These are phyloP conservation scores for Drosophila limbata DNA, from an alignment of 2,888 invertebrate species.

Conservation along the genomic window DNA sequence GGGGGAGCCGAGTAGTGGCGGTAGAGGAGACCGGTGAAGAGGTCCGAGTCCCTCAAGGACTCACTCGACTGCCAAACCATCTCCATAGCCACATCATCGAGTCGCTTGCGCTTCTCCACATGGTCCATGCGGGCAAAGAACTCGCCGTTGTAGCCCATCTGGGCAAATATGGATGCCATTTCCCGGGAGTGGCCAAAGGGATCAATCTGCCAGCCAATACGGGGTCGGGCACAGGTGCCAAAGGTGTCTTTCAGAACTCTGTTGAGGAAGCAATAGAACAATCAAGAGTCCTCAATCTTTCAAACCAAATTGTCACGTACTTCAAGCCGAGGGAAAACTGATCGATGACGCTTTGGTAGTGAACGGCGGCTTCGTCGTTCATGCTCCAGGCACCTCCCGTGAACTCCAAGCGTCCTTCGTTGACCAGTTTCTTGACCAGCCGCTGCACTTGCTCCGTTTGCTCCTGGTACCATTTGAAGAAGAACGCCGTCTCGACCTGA, in stretches of 20 bases:
- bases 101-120: conserved; percentile 90
- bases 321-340: conserved; percentile 90
- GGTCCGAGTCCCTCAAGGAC: conserved; percentile 88
- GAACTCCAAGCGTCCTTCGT: conserved; percentile 91
- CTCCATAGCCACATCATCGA: conserved; percentile 89
- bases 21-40: conserved; percentile 94
- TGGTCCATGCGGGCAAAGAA: conserved; percentile 95
- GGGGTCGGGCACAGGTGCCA: conserved; percentile 91
- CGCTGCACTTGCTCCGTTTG: conserved; percentile 88
- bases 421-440: conserved; percentile 89
- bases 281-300: not conserved
- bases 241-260: conserved; percentile 89
- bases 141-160: conserved; percentile 95
- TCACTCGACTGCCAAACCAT: conserved; percentile 93
- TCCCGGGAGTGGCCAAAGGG: conserved; percentile 95
- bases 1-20: conserved; percentile 94
- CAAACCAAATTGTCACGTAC: conserved; percentile 80
- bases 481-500: conserved; percentile 95
- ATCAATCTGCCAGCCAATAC: conserved; percentile 94
- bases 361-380: conserved; percentile 92
- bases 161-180: conserved; percentile 92
- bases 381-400: conserved; percentile 93
- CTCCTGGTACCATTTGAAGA: conserved; percentile 93
- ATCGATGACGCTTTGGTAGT: conserved; percentile 90
- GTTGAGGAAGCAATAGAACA: not conserved